These are phyloP conservation scores for Lepidurus apus DNA, from an alignment of 1,140 invertebrate species.

Conservation along the genomic window DNA sequence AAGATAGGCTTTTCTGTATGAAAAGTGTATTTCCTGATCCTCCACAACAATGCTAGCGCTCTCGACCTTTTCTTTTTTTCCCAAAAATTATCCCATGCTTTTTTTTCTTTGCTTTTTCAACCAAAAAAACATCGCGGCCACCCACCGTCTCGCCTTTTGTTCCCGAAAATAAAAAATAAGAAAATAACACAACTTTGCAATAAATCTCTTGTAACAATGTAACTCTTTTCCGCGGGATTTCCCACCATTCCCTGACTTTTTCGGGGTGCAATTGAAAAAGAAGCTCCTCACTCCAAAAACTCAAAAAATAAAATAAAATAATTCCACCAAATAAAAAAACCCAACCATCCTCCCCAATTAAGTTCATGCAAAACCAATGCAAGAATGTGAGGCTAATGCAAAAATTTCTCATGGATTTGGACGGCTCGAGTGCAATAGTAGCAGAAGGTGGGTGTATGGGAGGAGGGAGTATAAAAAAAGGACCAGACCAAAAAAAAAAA, in stretches of 20 bases:
- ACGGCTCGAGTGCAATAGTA: conserved; percentile 7
- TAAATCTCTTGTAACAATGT: neutral
- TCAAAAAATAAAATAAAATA: neutral
- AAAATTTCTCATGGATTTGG: conserved; percentile 11
- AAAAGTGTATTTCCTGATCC: too few species aligned
- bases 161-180: neutral
- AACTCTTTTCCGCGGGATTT: neutral
- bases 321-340: neutral
- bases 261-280: neutral
- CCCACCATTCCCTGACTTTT: neutral
- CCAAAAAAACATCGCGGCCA: neutral
- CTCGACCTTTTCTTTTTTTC: neutral
- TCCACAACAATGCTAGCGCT: too few species aligned
- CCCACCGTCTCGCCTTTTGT: neutral
- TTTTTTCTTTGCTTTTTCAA: neutral
- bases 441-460: neutral
- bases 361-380: conserved; percentile 5
- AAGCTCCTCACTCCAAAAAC: neutral
- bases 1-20: neutral
- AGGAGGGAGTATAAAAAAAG: neutral
- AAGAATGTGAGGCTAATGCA: conserved; percentile 15
- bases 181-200: neutral
- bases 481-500: neutral
- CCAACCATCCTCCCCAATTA: neutral
- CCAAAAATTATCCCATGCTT: neutral